Evolutionary conservation across 2,113 vertebrate species (phyloP).

Genomic region (Serilophus lunatus): DNA sequence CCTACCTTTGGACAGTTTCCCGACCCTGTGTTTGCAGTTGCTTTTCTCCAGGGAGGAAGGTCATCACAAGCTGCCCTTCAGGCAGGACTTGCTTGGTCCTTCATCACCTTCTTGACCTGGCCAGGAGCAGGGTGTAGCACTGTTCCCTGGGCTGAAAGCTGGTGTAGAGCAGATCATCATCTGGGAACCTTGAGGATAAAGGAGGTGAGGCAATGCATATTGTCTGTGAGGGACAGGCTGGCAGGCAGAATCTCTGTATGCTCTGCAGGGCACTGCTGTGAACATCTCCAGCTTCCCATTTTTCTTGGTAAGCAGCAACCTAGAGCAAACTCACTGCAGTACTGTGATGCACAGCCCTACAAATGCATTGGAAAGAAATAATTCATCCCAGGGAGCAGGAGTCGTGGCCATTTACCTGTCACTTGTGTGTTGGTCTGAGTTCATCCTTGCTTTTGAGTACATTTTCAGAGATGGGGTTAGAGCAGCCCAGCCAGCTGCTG

Average conservation of each 20-base stretch:
- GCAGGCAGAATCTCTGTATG: neutral
- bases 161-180: neutral
- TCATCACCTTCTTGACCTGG: neutral
- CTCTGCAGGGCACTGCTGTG: neutral
- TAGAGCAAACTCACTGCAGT: neutral
- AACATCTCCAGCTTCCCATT: neutral
- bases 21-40: neutral
- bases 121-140: accelerated
- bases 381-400: neutral
- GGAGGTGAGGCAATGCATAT: accelerated
- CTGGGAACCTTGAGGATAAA: neutral
- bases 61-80: neutral
- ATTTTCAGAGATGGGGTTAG: neutral
- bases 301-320: neutral
- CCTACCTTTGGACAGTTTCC: neutral
- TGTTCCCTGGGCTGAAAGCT: neutral
- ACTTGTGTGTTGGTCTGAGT: neutral
- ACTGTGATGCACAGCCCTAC: neutral
- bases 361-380: neutral
- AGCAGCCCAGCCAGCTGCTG: neutral
- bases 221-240: neutral
- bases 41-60: neutral
- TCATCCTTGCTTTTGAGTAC: neutral
- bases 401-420: neutral
- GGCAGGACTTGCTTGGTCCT: neutral